A percentile compares a stretch with the other conserved stretches of the same genome.
Conservation (phyloP, 2,113 vertebrate genomes). For the Blennius ocellaris region DNA sequence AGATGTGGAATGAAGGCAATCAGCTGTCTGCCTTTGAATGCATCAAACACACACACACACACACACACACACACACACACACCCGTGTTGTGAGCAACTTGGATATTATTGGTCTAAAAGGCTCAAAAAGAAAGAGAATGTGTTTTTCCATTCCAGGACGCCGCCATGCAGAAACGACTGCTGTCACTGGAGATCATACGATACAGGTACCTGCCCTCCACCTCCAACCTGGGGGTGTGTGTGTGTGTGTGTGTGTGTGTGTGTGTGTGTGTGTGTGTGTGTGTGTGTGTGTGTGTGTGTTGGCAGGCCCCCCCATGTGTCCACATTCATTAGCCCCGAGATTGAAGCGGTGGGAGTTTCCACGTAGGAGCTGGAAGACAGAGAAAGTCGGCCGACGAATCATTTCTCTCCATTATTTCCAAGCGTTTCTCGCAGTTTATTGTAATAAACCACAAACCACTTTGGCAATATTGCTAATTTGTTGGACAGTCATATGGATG, state of each 20-base stretch:
- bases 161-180: conserved; percentile 35
- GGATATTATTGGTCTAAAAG: conserved; percentile 24
- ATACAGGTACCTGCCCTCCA: conserved; percentile 32
- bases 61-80: conserved; percentile 8
- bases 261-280: too few species aligned
- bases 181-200: conserved; percentile 44
- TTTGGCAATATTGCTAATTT: conserved; percentile 55
- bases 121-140: conserved; percentile 4
- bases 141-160: conserved; percentile 20
- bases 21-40: conserved; percentile 23
- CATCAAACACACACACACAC: too few species aligned
- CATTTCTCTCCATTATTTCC: conserved; percentile 61
- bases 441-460: conserved; percentile 46
- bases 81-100: conserved; percentile 11
- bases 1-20: conserved; percentile 67
- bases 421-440: conserved; percentile 51
- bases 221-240: conserved; percentile 32
- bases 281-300: too few species aligned
- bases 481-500: conserved; percentile 38
- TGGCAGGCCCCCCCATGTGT: conserved; percentile 36
- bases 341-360: conserved; percentile 53
- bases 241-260: background rate
- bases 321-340: conserved; percentile 60
- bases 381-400: conserved; percentile 19
- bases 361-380: conserved; percentile 18